Evolutionary conservation across 2,113 vertebrate species (phyloP).

Genomic region (Halichoerus grypus): DNA sequence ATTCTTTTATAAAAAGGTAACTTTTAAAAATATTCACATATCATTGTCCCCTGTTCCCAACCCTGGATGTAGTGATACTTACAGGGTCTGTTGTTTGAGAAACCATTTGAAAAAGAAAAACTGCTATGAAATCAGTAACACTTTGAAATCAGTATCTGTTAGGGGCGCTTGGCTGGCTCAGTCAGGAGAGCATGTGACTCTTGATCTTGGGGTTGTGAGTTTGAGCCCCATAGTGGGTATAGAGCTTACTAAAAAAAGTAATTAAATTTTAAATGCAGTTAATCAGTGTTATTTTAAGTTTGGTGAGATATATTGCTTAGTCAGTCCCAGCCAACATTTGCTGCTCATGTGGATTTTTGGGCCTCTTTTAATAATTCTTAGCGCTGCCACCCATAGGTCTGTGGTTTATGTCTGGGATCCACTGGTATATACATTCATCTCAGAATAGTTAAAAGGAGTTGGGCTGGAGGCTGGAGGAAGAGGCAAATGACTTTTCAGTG

Average conservation of each 20-base stretch:
- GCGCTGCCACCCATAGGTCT: neutral
- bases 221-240: neutral
- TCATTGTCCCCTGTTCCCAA: neutral
- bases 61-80: neutral
- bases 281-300: neutral
- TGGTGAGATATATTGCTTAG: neutral
- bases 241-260: neutral
- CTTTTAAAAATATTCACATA: neutral
- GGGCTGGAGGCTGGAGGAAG: neutral
- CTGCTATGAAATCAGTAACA: neutral
- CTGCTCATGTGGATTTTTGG: neutral
- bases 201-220: neutral
- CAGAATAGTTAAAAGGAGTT: neutral
- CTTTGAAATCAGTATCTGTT: neutral
- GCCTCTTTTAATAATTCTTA: neutral
- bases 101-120: neutral
- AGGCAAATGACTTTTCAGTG: neutral
- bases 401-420: neutral
- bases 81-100: conserved; percentile 15
- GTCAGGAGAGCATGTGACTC: neutral
- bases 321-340: neutral
- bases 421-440: neutral
- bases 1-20: conserved; percentile 50
- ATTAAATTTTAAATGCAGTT: neutral
- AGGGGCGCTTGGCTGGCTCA: neutral